Percentiles rank a stretch among this genome's conserved stretches.
These are phyloP conservation scores for Macaria notata DNA, from an alignment of 2,888 invertebrate species.

Conservation along the genomic window DNA sequence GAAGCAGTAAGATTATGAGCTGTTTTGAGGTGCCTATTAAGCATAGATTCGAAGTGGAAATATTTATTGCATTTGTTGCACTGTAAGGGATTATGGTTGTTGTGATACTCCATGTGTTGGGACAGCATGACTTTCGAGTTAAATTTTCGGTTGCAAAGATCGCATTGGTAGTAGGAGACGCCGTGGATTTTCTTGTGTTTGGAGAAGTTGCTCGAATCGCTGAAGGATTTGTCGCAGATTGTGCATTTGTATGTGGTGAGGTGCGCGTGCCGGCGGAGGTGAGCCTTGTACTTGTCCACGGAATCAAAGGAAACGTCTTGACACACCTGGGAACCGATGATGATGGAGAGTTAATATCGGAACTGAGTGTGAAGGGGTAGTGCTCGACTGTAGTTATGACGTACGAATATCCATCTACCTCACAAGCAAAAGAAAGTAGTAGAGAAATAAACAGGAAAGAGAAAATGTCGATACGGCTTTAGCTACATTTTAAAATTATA, in stretches of 20 bases:
- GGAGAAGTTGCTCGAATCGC: conserved; percentile 77
- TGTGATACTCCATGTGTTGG: conserved; percentile 73
- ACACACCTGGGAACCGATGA: conserved; percentile 22
- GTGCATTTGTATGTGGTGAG: conserved; percentile 74
- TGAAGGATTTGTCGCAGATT: conserved; percentile 74
- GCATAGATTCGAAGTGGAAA: conserved; percentile 70
- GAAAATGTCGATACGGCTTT: no score
- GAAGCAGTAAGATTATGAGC: conserved; percentile 51
- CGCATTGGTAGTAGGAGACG: conserved; percentile 64
- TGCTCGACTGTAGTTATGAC: no score
- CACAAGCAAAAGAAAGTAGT: no score
- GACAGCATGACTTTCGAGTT: conserved; percentile 74
- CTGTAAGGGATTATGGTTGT: conserved; percentile 53
- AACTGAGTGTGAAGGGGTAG: no score
- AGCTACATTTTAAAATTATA: no score
- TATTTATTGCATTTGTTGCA: conserved; percentile 59
- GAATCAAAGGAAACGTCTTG: conserved; percentile 53
- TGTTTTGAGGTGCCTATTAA: conserved; percentile 68
- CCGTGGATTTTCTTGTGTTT: conserved; percentile 79
- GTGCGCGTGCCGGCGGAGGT: conserved; percentile 73
- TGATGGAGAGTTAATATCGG: no score
- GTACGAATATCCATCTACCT: no score
- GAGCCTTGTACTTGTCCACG: conserved; percentile 72
- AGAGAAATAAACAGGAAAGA: no score
- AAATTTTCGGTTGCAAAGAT: conserved; percentile 72